These are phyloP conservation scores for Vulpes lagopus DNA, from an alignment of 2,113 vertebrate genomes.

Conservation along the genomic window DNA sequence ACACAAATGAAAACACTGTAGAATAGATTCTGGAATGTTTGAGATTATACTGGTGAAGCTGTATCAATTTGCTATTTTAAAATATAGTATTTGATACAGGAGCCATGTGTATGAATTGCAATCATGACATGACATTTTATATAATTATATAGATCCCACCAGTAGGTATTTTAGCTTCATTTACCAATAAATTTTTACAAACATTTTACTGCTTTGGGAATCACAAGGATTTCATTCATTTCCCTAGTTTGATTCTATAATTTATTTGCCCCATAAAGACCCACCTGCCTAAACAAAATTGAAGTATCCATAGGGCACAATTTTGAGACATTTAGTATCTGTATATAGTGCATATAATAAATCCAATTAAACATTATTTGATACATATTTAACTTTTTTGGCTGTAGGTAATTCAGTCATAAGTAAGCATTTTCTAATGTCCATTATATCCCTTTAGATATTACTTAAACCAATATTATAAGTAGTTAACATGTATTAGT, in stretches of 20 bases:
- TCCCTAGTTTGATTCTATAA: slow-evolving; percentile 87
- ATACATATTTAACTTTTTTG: slow-evolving; percentile 93
- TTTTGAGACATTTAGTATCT: slow-evolving; percentile 90
- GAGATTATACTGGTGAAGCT: slow-evolving; percentile 76
- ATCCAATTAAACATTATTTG: slow-evolving; percentile 93
- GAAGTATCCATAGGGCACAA: slow-evolving; percentile 87
- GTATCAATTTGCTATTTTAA: slow-evolving; percentile 79
- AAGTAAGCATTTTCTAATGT: slow-evolving; percentile 91
- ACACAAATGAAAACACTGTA: slow-evolving; percentile 75
- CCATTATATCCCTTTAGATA: slow-evolving; percentile 89
- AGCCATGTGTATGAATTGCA: slow-evolving; percentile 81
- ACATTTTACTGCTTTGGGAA: slow-evolving; percentile 76
- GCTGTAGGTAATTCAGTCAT: slow-evolving; percentile 91
- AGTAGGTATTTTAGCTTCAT: slow-evolving; percentile 83
- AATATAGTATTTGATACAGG: slow-evolving; percentile 84
- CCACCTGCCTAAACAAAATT: slow-evolving; percentile 87
- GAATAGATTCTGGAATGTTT: slow-evolving; percentile 83
- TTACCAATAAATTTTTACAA: slow-evolving; percentile 81
- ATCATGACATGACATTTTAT: slow-evolving; percentile 77
- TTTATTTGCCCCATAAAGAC: slow-evolving; percentile 88
- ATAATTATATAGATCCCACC: slow-evolving; percentile 76
- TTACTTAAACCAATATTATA: slow-evolving; percentile 89
- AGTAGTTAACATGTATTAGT: slow-evolving; percentile 91
- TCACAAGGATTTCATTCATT: slow-evolving; percentile 82
- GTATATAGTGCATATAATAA: slow-evolving; percentile 94